Evolutionary conservation across 2,888 invertebrate genomes (phyloP), one percentile per base, ranked within the genome.

Genomic region (Thelaira solivaga): DNA sequence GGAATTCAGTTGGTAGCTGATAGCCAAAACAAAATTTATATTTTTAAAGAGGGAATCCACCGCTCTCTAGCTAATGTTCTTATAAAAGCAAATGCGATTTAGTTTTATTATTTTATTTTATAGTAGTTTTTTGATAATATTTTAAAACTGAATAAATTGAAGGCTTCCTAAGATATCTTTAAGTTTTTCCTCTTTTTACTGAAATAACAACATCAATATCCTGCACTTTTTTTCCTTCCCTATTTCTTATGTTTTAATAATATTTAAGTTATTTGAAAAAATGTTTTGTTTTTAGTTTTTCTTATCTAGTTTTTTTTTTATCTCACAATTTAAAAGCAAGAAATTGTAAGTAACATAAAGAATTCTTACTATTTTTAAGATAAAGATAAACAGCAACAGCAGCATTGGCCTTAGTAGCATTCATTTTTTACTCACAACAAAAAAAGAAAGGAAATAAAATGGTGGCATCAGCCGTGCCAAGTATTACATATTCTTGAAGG

Each of bases 401-500:
- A 26, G 24, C 7, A 39, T 18, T 5, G 4, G 36, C 8, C 16
- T n/a, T n/a, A n/a, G n/a, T n/a, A n/a, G n/a, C n/a, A n/a, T n/a
- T n/a, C n/a, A 22, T 34, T 6, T 45, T 24, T 67, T 45, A 13
- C 20, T 45, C 16, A 2, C 24, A 55, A 55, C 3, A 16, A 34
- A 4, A 16, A 24, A 11, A 26, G 4, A 26, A 26, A 2, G 45
- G 20, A 41, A 4, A n/a, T 18, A 43, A 13, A 6, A 22, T 43
- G 41, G 51, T 39, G 26, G 20, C 18, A 16, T 1, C 18, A 51
- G 20, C 41, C 41, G 18, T 16, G 55, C 7, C 18, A 51, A 51
- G 20, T 71, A 26, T n/a, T 5, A 41, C 16, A 31, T 34, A 26
- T 39, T 73, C 73, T 47, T 68, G 59, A 73, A 73, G 36, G 34